Evolutionary conservation across 2,888 invertebrate species (phyloP), one percentile per base, ranked within the genome.

Genomic region (Hartigia nigra): DNA sequence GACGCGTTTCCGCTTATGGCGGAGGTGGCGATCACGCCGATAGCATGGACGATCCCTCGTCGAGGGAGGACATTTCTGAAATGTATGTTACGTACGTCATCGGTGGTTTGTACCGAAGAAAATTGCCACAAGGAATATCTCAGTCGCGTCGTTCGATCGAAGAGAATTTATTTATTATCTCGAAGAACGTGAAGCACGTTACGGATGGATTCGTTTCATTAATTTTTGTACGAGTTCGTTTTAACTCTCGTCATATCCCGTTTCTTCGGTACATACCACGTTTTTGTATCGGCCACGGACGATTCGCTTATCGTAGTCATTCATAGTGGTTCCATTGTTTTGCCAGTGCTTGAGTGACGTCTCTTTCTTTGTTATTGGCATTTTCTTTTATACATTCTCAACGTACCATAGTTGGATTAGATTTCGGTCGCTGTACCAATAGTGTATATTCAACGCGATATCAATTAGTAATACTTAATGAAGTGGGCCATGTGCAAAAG

Each of bases 41-140:
- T 84, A 89, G 83, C 81, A 88, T 90, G 88, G 91, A 91, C 83
- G 90, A 90, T 84, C 91, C 91, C 82, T 90, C 91, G 69, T 90
- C 91, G 74, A 88, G 90, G 83, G 91, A 91, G 86, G 91, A 91
- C 84, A 90, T 91, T 81, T 89, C 91, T 70, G 91, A 91, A 88
- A 91, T 91, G 91, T 91, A 90, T 78, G 90, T 88, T 78, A 12
- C 31, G 14, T 12, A 14, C 72, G 72, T 9, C 31, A 12, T 72
- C 14, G 72, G 32, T 72, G 72, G 32, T 34, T 23, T 72, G 31
- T 72, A 31, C 34, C 72, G 72, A 72, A 11, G 32, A 55, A 55
- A 23, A 55, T 23, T 1, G 39, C 5, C 1, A 23, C 5, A 55
- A 55, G 55, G 23, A 23, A 55, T 23, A 0, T 55, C 55, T 5